A percentile compares a stretch with the other conserved stretches of the same genome.
Evolutionary conservation across 2,888 invertebrate species (phyloP).

Genomic region (Xanthorhoe designata): DNA sequence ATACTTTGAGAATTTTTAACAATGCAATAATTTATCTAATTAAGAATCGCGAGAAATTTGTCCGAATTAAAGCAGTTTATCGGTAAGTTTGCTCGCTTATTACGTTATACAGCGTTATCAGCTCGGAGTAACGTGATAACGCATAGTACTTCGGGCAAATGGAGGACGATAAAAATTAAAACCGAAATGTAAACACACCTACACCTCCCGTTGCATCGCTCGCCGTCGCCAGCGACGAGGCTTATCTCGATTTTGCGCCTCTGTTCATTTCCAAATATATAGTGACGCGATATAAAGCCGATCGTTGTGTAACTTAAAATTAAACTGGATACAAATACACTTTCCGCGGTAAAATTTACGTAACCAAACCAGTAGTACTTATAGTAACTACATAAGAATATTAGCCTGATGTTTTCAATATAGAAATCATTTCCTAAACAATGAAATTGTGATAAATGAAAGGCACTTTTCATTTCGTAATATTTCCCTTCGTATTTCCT

Average conservation of each 20-base stretch:
- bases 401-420: constrained; percentile 44
- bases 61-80: constrained; percentile 55
- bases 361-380: constrained; percentile 21
- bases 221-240: constrained; percentile 51
- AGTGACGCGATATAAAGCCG: constrained; percentile 20
- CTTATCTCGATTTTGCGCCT: constrained; percentile 57
- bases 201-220: constrained; percentile 54
- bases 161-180: constrained; percentile 73
- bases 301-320: constrained; percentile 28
- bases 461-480: constrained; percentile 71
- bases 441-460: constrained; percentile 68
- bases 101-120: constrained; percentile 72
- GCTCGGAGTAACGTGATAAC: constrained; percentile 71
- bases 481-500: constrained; percentile 74
- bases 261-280: constrained; percentile 44
- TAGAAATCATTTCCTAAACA: constrained; percentile 61
- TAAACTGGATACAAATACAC: constrained; percentile 19
- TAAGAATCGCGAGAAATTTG: constrained; percentile 16
- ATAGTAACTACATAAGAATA: constrained; percentile 33
- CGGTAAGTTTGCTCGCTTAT: constrained; percentile 61
- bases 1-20: neutral
- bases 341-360: constrained; percentile 22
- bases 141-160: constrained; percentile 68
- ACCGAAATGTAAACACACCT: constrained; percentile 67
- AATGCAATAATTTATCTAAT: neutral